Base-by-base conservation (phyloP, 2,113 vertebrate species). In the Crotophaga sulcirostris region DNA sequence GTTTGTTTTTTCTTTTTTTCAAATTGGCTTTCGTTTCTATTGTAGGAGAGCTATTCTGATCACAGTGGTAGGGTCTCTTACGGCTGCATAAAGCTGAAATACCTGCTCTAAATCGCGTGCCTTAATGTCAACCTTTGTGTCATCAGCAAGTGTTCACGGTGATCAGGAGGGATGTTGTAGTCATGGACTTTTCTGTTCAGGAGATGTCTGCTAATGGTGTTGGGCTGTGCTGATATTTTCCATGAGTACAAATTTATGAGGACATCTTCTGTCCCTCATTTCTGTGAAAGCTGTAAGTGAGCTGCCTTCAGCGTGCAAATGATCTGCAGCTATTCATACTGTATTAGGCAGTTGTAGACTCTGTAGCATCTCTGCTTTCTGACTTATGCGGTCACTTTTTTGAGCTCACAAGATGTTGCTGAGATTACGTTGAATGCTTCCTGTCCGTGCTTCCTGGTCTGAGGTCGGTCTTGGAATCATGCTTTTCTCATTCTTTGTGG, bases 301-400 rank as follows among this genome's bases (percentile, higher is more conserved):
- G 13, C 51, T 66, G 16, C 44, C 14, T 25, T 4, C 26, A 12
- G 0, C 5, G 13, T 58, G 55, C 10, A 16, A 45, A 64, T 0
- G 0, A 29, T 58, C 42, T 66, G 25, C 21, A 64, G 18, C 21
- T 38, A 7, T 70, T 92, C 38, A 13, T 55, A 42, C 15, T 60
- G 4, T 63, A 5, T 51, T 51, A 55, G 36, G 18, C 55, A 90
- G 51, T 23, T 19, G 3, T 28, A 67, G 51, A 31, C 31, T 45
- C 52, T 52, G 29, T 44, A 51, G 51, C 2, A 2, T 45, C 47
- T 78, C 38, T 67, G 19, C 21, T 78, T 68, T 75, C 52, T 5
- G 7, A 84, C 25, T n/a, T 38, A 70, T 16, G n/a, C 3, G 16
- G 64, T 44, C 44, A 34, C 5, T 36, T 21, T 68, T 74, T 72